A percentile compares a stretch with the other conserved stretches of the same genome.
These are phyloP conservation scores for Margarornis squamiger DNA, from an alignment of 2,797 vertebrate genomes.

Conservation along the genomic window DNA sequence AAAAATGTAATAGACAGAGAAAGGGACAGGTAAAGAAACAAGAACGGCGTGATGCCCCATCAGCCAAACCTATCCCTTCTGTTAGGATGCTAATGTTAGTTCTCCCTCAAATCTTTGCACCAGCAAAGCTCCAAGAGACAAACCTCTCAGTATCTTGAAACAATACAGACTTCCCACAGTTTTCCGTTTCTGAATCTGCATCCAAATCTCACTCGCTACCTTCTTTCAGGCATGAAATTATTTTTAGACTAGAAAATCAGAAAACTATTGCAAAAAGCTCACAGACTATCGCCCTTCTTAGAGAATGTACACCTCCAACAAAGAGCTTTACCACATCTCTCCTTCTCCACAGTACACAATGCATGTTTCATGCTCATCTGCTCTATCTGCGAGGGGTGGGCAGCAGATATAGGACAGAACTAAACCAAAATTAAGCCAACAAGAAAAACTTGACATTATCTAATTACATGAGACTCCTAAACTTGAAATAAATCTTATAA, in stretches of 20 bases:
- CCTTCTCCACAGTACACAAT: not conserved
- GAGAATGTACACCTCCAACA: not conserved
- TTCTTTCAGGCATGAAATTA: not conserved
- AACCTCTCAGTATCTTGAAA: not conserved
- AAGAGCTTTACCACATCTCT: not conserved
- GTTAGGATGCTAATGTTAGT: not conserved
- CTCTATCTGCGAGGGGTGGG: fast-evolving
- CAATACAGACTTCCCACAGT: not conserved
- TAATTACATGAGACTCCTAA: not conserved
- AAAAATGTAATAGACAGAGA: not conserved
- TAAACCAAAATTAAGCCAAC: not conserved
- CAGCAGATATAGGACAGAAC: not conserved
- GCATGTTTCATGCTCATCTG: not conserved
- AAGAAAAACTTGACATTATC: not conserved
- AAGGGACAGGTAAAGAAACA: not conserved
- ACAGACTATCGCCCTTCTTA: not conserved
- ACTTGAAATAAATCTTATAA: not conserved
- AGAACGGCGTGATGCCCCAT: not conserved
- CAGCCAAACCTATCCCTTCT: not conserved
- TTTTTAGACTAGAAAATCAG: not conserved
- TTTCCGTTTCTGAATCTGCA: not conserved
- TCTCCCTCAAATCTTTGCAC: not conserved
- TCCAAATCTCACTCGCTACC: not conserved
- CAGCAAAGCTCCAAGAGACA: not conserved
- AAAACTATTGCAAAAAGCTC: not conserved